These are phyloP conservation scores for Botrylloides violaceus DNA, from an alignment of 23 tunicate species.

Conservation along the genomic window DNA sequence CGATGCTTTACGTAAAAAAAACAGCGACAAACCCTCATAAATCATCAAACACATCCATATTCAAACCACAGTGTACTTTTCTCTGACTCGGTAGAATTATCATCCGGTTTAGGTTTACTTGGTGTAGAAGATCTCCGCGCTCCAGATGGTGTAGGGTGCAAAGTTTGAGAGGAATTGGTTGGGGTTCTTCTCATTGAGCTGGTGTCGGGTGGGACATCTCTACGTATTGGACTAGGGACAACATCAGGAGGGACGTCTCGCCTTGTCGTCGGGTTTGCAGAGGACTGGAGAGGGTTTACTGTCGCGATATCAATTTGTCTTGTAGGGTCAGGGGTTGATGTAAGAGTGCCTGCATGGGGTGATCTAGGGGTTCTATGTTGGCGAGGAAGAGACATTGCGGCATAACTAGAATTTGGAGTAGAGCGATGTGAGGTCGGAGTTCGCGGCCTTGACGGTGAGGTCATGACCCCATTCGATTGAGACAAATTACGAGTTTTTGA, in stretches of 20 bases:
- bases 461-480: conserved; percentile 16
- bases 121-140: conserved; percentile 40
- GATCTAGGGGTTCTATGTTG: background rate
- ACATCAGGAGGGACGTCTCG: conserved; percentile 69
- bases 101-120: conserved; percentile 25
- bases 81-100: conserved; percentile 44
- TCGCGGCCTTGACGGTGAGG: background rate
- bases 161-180: conserved; percentile 19
- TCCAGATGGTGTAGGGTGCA: conserved; percentile 4
- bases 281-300: conserved; percentile 29
- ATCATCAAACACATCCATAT: conserved; percentile 71
- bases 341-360: conserved; percentile 25
- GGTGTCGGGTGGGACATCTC: conserved; percentile 71
- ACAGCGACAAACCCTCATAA: background rate
- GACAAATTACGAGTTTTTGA: background rate
- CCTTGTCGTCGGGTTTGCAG: conserved; percentile 25
- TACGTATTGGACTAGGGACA: conserved; percentile 57
- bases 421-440: conserved; percentile 31
- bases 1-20: background rate
- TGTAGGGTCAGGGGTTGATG: conserved; percentile 67
- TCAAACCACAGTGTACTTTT: conserved; percentile 83
- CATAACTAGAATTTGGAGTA: background rate
- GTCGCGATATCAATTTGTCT: conserved; percentile 28
- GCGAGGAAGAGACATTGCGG: conserved; percentile 20
- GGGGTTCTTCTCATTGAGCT: background rate